These are phyloP conservation scores for Cyrtonyx montezumae DNA, from an alignment of 2,113 vertebrate species.

Conservation along the genomic window DNA sequence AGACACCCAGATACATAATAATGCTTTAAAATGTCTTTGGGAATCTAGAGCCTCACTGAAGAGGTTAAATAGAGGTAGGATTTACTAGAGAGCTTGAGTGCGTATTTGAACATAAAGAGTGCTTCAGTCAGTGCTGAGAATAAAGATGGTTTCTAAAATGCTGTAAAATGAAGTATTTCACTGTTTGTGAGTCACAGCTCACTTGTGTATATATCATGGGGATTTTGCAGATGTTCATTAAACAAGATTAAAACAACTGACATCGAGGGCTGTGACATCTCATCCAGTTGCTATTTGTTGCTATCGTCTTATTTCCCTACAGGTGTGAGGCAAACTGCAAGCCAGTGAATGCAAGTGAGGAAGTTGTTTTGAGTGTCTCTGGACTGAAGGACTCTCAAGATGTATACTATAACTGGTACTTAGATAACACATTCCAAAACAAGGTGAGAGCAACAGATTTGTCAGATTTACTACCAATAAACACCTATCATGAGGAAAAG, in stretches of 20 bases:
- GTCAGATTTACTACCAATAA: background rate
- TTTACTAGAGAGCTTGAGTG: background rate
- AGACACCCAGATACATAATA: background rate
- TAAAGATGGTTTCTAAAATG: background rate
- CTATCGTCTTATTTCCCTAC: background rate
- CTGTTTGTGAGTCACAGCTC: background rate
- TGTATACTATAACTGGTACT: constrained; percentile 75
- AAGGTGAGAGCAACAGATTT: constrained; percentile 70
- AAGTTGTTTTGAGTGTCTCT: constrained; percentile 59
- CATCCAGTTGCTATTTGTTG: background rate
- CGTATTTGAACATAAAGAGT: background rate
- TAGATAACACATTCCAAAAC: constrained; percentile 50
- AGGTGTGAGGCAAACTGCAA: constrained; percentile 80
- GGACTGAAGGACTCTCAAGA: background rate
- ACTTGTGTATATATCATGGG: background rate
- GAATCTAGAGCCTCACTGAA: background rate
- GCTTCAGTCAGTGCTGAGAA: background rate
- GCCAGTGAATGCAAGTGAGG: constrained; percentile 41
- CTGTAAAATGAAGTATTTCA: background rate
- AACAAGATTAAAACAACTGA: background rate
- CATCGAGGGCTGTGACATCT: background rate
- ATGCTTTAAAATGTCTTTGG: background rate
- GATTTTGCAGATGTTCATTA: background rate
- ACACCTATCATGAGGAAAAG: background rate
- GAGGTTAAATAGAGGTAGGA: background rate